A percentile compares a stretch with the other conserved stretches of the same genome.
Conservation (phyloP, 2,797 vertebrate species). For the Yasuhikotakia modesta region DNA sequence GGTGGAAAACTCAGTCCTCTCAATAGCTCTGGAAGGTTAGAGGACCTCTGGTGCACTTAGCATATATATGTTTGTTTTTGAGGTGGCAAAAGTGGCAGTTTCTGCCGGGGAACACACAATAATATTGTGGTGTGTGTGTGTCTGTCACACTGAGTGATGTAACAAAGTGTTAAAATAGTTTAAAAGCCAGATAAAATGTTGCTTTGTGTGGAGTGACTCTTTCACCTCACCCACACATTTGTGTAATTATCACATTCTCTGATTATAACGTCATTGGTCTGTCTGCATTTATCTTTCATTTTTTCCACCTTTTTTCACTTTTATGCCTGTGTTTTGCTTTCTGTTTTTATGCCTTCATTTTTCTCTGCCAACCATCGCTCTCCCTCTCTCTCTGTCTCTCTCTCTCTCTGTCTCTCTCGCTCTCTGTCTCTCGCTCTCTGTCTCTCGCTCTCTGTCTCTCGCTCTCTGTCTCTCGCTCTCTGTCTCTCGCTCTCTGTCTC, state of each 20-base stretch:
- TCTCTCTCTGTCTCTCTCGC: neutral
- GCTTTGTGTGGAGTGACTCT: slow-evolving; percentile 74
- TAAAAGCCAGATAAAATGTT: slow-evolving; percentile 21
- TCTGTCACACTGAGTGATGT: slow-evolving; percentile 23
- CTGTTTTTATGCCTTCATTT: neutral
- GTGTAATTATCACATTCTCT: slow-evolving; percentile 20
- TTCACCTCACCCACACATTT: slow-evolving; percentile 19
- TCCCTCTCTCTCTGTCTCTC: slow-evolving; percentile 12
- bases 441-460: slow-evolving; percentile 31
- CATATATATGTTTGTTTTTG: neutral
- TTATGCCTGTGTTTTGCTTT: neutral
- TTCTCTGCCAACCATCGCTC: neutral
- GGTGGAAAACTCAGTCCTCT: slow-evolving; percentile 96
- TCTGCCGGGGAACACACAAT: too few relatives aligned
- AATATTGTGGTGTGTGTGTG: too few relatives aligned
- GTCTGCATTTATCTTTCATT: slow-evolving; percentile 5
- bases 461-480: too few relatives aligned
- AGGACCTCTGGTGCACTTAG: neutral
- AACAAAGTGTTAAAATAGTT: slow-evolving; percentile 6
- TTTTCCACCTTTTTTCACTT: neutral
- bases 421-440: slow-evolving; percentile 4
- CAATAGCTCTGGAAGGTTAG: slow-evolving; percentile 96
- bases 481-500: too few relatives aligned
- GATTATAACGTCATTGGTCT: neutral
- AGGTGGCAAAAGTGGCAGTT: too few relatives aligned